Conservation (phyloP, 1,140 invertebrate genomes). For the Neelides sp. region DNA sequence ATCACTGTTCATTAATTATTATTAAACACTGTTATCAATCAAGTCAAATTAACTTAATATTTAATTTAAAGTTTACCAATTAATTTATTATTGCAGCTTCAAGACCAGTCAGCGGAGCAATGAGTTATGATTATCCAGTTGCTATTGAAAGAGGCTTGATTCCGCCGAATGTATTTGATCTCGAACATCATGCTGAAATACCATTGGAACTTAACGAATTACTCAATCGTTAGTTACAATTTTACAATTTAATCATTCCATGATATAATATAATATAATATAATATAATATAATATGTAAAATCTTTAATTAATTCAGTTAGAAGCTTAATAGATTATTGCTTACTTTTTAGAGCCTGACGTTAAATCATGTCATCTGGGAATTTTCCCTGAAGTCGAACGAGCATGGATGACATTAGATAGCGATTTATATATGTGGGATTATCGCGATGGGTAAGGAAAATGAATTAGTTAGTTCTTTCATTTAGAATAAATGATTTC, state of each 20-base stretch:
- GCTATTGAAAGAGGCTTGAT: conserved; percentile 50
- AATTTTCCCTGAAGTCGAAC: conserved; percentile 83
- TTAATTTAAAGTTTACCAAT: too few relatives aligned
- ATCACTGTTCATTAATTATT: too few relatives aligned
- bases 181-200: conserved; percentile 68
- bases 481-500: neutral
- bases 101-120: conserved; percentile 68
- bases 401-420: conserved; percentile 95
- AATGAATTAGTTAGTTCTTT: neutral
- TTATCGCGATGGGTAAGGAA: conserved; percentile 64
- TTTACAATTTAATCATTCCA: conserved; percentile 5
- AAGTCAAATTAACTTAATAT: too few relatives aligned
- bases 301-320: conserved; percentile 13
- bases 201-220: conserved; percentile 86
- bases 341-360: conserved; percentile 22
- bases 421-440: conserved; percentile 96
- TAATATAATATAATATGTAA: conserved; percentile 6
- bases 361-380: conserved; percentile 52
- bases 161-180: conserved; percentile 62
- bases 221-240: conserved; percentile 78
- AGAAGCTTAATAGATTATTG: neutral
- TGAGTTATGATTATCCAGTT: conserved; percentile 79
- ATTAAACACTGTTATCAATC: too few relatives aligned
- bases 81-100: too few relatives aligned
- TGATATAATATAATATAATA: conserved; percentile 23